Percentiles rank a stretch among this genome's conserved stretches.
Evolutionary conservation across 1,140 invertebrate species (phyloP).

Genomic region (Notospermus geniculatus): DNA sequence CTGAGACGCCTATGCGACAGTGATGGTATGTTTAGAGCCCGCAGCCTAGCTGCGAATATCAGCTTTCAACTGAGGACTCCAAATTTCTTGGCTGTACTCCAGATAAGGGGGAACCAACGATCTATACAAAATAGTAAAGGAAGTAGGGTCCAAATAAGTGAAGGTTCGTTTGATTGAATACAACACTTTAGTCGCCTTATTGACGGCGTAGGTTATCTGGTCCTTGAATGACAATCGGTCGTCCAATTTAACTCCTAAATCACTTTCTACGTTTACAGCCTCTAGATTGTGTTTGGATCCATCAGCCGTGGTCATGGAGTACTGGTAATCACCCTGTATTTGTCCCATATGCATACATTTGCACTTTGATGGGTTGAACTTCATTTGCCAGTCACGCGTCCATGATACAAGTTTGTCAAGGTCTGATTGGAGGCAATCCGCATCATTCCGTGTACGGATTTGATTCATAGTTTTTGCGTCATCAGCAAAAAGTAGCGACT

Average conservation of each 20-base stretch:
- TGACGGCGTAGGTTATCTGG: neutral
- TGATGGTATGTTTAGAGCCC: neutral
- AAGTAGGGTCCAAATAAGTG: neutral
- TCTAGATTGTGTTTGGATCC: neutral
- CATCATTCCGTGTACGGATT: neutral
- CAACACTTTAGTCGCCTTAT: no score
- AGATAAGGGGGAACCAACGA: neutral
- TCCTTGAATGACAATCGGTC: neutral
- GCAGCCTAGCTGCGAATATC: neutral
- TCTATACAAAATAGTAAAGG: neutral
- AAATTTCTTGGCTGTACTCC: neutral
- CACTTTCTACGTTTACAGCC: neutral
- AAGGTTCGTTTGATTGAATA: no score
- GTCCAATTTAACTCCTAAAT: neutral
- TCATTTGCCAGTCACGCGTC: neutral
- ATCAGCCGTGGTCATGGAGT: neutral
- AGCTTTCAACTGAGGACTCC: neutral
- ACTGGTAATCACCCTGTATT: neutral
- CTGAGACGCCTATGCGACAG: neutral
- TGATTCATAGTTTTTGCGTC: constrained; percentile 14
- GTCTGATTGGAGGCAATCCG: neutral
- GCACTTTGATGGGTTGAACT: neutral
- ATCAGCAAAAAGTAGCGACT: constrained; percentile 17
- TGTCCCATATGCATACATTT: neutral
- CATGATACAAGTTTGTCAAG: neutral